Evolutionary conservation across 1,140 invertebrate species (phyloP).

Genomic region (Mycetomoellerius zeteki): DNA sequence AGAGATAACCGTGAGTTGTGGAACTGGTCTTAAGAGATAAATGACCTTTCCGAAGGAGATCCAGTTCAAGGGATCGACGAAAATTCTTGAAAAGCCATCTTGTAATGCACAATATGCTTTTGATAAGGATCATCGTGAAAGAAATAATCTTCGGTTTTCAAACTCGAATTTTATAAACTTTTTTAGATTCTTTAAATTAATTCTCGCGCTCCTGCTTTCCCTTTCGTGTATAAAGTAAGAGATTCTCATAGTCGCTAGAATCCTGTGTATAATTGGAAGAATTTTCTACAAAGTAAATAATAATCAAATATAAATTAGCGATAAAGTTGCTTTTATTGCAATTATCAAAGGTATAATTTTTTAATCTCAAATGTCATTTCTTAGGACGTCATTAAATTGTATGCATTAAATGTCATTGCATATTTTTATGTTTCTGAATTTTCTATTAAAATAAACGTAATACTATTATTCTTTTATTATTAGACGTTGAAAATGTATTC

Average conservation of each 20-base stretch:
- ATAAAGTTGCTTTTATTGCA: neutral
- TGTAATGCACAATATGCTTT: too few relatives aligned
- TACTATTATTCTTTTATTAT: neutral
- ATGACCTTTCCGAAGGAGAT: neutral
- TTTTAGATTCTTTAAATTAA: neutral
- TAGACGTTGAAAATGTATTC: neutral
- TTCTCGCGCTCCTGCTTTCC: neutral
- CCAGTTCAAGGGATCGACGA: neutral
- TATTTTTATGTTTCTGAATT: neutral
- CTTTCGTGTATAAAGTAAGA: neutral
- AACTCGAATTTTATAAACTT: neutral
- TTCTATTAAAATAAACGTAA: neutral
- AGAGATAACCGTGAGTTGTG: too few relatives aligned
- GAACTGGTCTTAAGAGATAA: too few relatives aligned
- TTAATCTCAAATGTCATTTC: neutral
- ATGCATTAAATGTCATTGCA: neutral
- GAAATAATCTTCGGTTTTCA: too few relatives aligned
- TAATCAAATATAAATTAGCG: neutral
- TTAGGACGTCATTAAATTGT: neutral
- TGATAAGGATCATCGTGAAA: neutral
- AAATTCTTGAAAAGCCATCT: neutral
- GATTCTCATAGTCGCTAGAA: neutral
- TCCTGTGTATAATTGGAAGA: neutral
- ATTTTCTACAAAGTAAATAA: neutral
- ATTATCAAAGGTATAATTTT: neutral